Evolutionary conservation across 2,888 invertebrate genomes (phyloP), one percentile per base, ranked within the genome.

Genomic region (Aphodius sticticus): DNA sequence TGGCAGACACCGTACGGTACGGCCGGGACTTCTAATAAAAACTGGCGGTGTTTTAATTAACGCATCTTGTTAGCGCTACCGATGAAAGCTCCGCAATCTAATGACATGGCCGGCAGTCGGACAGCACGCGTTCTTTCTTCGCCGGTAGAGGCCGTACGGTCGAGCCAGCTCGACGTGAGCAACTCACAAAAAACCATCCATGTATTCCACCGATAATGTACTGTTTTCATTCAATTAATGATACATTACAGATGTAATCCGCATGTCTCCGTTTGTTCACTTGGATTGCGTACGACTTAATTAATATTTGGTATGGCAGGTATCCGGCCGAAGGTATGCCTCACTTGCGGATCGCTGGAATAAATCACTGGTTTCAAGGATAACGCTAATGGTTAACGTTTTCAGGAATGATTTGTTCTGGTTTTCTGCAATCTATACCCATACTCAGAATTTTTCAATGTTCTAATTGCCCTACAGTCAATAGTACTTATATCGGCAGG

Each of bases 31-130:
- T 79, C 70, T 77, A 78, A 80, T 78, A 82, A 81, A 82, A 82
- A 82, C 78, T 71, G 78, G 53, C 77, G 78, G 80, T 76, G 76
- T 78, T 76, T 81, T 82, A 82, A 82, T 82, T 82, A 81, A 82
- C 81, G 80, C 81, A 78, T 81, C 80, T 76, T 79, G 79, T 79
- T 76, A 77, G 79, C 78, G 74, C 78, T 70, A 70, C 69, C 72
- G 78, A 77, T 78, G 78, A 69, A 37, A 74, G 74, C 74, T 74
- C 74, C 36, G 35, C 74, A 37, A 74, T 74, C 74, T 74, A 74
- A 74, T 37, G 74, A 74, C 74, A 74, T 74, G 74, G 74, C 35
- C 7, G 36, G 74, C 35, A 36, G 74, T 35, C 74, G 36, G 16
- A 37, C 26, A 37, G 74, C 35, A 74, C 74, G 74, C 74, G 74